phyloP scores from a whole-genome alignment of 1,140 invertebrate species.

The Caenorhabditis briggsae region DNA sequence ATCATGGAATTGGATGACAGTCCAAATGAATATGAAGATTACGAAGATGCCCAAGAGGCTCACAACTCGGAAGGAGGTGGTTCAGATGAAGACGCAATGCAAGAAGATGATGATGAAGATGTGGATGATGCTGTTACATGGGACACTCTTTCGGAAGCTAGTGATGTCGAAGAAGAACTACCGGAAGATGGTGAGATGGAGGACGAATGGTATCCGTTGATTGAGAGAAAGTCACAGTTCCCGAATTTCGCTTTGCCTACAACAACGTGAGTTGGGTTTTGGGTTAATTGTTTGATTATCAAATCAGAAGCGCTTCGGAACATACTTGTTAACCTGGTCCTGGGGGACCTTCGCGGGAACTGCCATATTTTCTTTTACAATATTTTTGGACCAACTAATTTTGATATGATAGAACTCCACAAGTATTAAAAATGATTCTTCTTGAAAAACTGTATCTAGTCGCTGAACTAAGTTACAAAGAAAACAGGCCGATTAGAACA shows the following conservation, averaged over 20 bases:
- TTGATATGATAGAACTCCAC: too few species aligned
- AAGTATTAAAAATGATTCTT: too few species aligned
- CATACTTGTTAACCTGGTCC: too few species aligned
- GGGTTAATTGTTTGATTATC: too few species aligned
- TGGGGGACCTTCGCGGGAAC: too few species aligned
- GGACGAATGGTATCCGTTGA: constrained; percentile 31
- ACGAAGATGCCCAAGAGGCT: background rate
- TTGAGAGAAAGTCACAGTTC: background rate
- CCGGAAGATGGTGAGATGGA: background rate
- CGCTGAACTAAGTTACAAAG: too few species aligned
- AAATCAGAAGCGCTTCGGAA: too few species aligned
- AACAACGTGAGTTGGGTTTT: background rate
- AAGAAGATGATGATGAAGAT: background rate
- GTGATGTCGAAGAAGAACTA: background rate
- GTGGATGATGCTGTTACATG: constrained; percentile 11
- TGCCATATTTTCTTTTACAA: too few species aligned
- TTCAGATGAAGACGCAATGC: background rate
- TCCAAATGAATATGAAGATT: background rate
- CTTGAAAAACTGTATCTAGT: too few species aligned
- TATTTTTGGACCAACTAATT: too few species aligned
- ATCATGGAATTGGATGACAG: constrained; percentile 1
- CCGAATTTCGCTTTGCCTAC: constrained; percentile 27
- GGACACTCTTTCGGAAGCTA: background rate
- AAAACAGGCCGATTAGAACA: too few species aligned
- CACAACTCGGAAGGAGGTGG: background rate